Base-by-base conservation (phyloP, 2,888 invertebrate genomes). In the Xanthia togata region DNA sequence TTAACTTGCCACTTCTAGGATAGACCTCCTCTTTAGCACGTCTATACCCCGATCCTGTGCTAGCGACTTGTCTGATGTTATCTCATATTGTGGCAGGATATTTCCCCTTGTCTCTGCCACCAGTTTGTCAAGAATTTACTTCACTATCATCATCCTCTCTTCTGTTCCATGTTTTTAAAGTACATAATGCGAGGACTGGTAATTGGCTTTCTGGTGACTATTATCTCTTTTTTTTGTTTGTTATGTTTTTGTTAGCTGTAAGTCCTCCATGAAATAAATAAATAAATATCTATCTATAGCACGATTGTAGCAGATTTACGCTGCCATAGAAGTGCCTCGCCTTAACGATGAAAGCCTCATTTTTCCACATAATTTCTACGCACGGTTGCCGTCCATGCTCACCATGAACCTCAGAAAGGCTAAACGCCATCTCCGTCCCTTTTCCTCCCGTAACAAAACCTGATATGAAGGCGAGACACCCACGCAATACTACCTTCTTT, bases 321-420 rank as follows among this genome's bases (percentile, higher is more conserved):
- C 17, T 17, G n/a, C 4, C 12, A 2, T 6, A 0, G 14, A 55
- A 71, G n/a, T 20, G 23, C 91, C 84, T 91, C 88, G 82, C 94
- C 94, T 96, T 96, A 95, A 95, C 90, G 83, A 92, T 85, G 91
- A 94, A 95, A 96, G 94, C 95, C 95, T 95, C 89, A 94, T 93
- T 95, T 95, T 94, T 93, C 93, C 91, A 91, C 89, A 93, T 89
- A 92, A 94, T 94, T 94, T 93, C 93, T 92, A 93, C 84, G 91
- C 93, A 88, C 82, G 86, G 95, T 93, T 94, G 93, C 93, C 93
- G 85, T 88, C 84, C 90, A 90, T 92, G 90, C 90, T 92, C 92
- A 91, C 90, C 93, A 84, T 93, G 93, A 95, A 94, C 93, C 93
- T 94, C 91, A 89, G 89, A 89, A 92, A 92, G 92, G 92, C 92